Evolutionary conservation across 1,140 invertebrate species (phyloP).

Genomic region (Magallana angulata): DNA sequence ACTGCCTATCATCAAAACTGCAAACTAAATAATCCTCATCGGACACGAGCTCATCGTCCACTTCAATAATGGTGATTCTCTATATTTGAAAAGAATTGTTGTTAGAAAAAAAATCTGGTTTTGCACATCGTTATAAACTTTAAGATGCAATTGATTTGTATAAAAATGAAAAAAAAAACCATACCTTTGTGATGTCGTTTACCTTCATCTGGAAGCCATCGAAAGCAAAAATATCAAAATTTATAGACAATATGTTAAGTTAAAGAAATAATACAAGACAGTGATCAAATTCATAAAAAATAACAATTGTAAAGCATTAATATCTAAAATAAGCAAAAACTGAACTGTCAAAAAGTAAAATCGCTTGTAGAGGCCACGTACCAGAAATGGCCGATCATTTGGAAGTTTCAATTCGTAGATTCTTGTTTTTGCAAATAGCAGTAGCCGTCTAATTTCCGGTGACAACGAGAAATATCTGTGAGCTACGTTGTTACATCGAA

Average conservation of each 20-base stretch:
- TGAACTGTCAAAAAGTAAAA: no score
- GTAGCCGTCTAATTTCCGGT: neutral
- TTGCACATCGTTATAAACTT: neutral
- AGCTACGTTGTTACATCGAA: neutral
- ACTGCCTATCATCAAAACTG: conserved; percentile 23
- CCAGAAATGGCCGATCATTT: conserved; percentile 7
- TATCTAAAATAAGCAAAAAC: no score
- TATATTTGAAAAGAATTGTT: neutral
- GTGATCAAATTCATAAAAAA: no score
- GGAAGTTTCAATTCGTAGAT: neutral
- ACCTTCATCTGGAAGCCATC: neutral
- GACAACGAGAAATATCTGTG: neutral
- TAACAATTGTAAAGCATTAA: no score
- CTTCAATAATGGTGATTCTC: neutral
- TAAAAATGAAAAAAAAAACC: neutral
- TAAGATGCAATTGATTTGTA: neutral
- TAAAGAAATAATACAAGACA: no score
- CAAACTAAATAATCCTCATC: neutral
- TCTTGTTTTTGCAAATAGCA: neutral
- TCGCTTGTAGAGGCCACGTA: neutral
- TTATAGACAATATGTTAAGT: no score
- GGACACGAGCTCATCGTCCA: neutral
- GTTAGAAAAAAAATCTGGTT: neutral
- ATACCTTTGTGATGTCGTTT: conserved; percentile 14
- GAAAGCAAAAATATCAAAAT: no score